Percentiles rank a stretch among this genome's conserved stretches.
Evolutionary conservation across 35 echinoderm and acorn worm genomes (phyloP).

Genomic region (Strongylocentrotus purpuratus): DNA sequence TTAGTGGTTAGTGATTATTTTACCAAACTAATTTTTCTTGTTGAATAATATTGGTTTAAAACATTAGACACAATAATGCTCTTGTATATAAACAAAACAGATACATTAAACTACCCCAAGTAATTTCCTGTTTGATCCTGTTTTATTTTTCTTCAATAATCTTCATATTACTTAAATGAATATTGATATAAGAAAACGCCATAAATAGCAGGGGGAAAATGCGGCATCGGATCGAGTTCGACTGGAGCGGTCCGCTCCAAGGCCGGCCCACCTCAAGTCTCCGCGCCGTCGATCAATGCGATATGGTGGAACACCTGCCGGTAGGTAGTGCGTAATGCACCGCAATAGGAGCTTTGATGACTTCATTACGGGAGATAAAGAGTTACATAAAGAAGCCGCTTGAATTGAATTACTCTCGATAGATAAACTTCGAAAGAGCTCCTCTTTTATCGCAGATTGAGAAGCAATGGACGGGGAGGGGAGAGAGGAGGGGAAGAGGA

Average conservation of each 20-base stretch:
- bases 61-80: background rate
- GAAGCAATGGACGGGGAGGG: slow-evolving; percentile 31
- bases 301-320: slow-evolving; percentile 19
- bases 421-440: background rate
- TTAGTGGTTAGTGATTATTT: background rate
- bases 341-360: slow-evolving; percentile 12
- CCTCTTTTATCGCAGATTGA: background rate
- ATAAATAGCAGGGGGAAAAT: background rate
- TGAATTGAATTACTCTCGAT: slow-evolving; percentile 46
- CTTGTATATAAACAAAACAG: background rate
- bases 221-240: background rate
- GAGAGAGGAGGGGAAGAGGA: background rate
- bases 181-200: background rate
- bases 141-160: background rate
- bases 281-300: slow-evolving; percentile 38
- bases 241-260: slow-evolving; percentile 27
- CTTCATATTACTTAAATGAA: slow-evolving; percentile 19
- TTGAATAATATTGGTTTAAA: background rate
- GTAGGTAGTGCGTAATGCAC: background rate
- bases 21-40: background rate
- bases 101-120: background rate
- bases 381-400: slow-evolving; percentile 17
- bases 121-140: background rate
- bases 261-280: slow-evolving; percentile 18
- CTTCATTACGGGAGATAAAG: slow-evolving; percentile 16